Evolutionary conservation across 1,140 invertebrate species (phyloP).

Genomic region (Chrysopa pallens): DNA sequence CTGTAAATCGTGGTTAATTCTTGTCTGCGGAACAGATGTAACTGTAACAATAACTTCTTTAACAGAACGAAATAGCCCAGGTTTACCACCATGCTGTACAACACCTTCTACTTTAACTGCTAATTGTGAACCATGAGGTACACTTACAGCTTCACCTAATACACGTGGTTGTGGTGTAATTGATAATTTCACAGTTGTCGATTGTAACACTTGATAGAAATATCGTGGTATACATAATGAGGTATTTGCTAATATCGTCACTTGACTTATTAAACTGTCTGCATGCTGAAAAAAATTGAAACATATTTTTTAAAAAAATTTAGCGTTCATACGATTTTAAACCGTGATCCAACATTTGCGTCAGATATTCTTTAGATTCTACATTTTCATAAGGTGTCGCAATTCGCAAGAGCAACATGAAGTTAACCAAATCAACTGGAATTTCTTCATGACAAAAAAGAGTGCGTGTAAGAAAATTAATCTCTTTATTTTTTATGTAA

Average conservation of each 20-base stretch:
- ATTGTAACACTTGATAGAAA: slow-evolving; percentile 77
- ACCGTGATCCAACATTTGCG: too few relatives aligned
- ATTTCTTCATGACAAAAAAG: too few relatives aligned
- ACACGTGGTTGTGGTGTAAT: slow-evolving; percentile 67
- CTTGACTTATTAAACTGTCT: slow-evolving; percentile 44
- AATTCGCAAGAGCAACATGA: too few relatives aligned
- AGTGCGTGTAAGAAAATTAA: too few relatives aligned
- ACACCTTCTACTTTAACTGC: slow-evolving; percentile 79
- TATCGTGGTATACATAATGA: slow-evolving; percentile 62
- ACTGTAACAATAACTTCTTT: slow-evolving; percentile 51
- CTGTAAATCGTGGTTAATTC: neutral
- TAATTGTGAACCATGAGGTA: slow-evolving; percentile 57
- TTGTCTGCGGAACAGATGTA: slow-evolving; percentile 36
- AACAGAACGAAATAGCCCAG: slow-evolving; percentile 48
- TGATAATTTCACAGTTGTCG: slow-evolving; percentile 62
- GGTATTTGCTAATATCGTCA: slow-evolving; percentile 41
- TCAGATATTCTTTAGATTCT: too few relatives aligned
- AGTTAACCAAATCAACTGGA: too few relatives aligned
- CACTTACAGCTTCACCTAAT: slow-evolving; percentile 54
- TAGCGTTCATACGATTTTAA: too few relatives aligned
- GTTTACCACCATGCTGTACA: slow-evolving; percentile 47
- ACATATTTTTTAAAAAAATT: too few relatives aligned
- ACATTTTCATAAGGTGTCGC: too few relatives aligned
- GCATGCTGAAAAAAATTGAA: slow-evolving; percentile 47
- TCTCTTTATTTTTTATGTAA: too few relatives aligned